Evolutionary conservation across 1,140 invertebrate species (phyloP), one percentile per base, ranked within the genome.

Genomic region (Arion vulgaris): DNA sequence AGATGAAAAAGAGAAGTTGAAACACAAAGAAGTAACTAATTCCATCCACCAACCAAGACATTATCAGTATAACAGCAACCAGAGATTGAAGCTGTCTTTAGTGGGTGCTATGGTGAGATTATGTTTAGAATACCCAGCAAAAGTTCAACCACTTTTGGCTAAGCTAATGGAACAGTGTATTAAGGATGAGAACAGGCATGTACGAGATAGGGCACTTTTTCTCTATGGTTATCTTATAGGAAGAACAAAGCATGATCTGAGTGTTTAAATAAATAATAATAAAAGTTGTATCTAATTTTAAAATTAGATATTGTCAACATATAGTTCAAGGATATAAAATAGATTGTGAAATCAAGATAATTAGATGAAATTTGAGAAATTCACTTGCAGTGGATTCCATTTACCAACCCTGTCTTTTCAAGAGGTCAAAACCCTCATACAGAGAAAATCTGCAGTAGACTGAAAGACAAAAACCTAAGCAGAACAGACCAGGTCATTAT

Each of bases 121-220:
- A 26, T 81, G 69, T 57, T 32, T 81, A 39, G n/a, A 36, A 23
- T 28, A 74, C 1, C 69, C 80, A 49, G 68, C 69, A 1, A 51
- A 57, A 26, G 13, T 74, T 72, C 80, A 81, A 39, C 71, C 68
- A 49, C n/a, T 74, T 41, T 36, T 81, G 4, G 39, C 41, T 13
- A 72, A 39, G 23, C n/a, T 57, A n/a, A 81, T 81, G 69, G 80
- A 81, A 26, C 15, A 15, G n/a, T 81, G 69, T 51, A 57, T 74
- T 4, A 26, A 71, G 11, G 69, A 81, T 49, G 5, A 34, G 36
- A 45, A 74, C 49, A 51, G 71, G 36, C 26, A 13, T 68, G 71
- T 81, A 2, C 5, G 49, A 41, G 80, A 81, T 26, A 23, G 51
- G 28, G 68, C 80, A 4, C 38, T 81, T 45, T 57, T 81, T 13